These are phyloP conservation scores for Brotula barbata DNA, from an alignment of 2,797 vertebrate species.

Conservation along the genomic window DNA sequence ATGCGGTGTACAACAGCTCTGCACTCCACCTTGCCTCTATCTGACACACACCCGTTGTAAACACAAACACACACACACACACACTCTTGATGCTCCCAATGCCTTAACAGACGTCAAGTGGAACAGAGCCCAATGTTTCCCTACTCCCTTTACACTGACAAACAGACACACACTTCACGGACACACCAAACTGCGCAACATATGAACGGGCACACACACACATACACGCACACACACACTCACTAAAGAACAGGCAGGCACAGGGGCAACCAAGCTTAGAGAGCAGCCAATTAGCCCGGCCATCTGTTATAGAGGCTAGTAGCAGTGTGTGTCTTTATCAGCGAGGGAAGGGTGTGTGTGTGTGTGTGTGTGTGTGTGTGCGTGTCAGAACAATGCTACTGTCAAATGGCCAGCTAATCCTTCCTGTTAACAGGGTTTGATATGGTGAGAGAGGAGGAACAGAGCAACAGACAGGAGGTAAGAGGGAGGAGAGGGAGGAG, in stretches of 20 bases:
- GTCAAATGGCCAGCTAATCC: slow-evolving; percentile 26
- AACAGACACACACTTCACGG: slow-evolving; percentile 1
- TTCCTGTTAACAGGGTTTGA: slow-evolving; percentile 16
- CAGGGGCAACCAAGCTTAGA: slow-evolving; percentile 43
- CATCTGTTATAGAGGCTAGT: slow-evolving; percentile 43
- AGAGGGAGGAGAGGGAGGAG: too few relatives aligned
- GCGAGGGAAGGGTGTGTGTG: slow-evolving; percentile 5
- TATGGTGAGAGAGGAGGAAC: slow-evolving; percentile 1
- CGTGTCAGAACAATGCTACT: not conserved
- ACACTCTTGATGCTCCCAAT: not conserved
- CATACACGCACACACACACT: slow-evolving; percentile 7
- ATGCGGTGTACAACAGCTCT: slow-evolving; percentile 22
- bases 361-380: slow-evolving; percentile 1
- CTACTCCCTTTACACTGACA: slow-evolving; percentile 10
- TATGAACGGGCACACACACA: not conserved
- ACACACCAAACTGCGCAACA: slow-evolving; percentile 16
- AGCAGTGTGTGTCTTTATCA: not conserved
- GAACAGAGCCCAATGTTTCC: slow-evolving; percentile 11
- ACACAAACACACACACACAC: slow-evolving; percentile 2
- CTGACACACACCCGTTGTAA: too few relatives aligned
- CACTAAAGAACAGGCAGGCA: slow-evolving; percentile 33
- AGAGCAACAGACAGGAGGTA: not conserved
- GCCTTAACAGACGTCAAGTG: slow-evolving; percentile 5
- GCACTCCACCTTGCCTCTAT: not conserved
- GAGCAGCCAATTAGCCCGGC: slow-evolving; percentile 55